These are phyloP conservation scores for Dipodomys merriami DNA, from an alignment of 2,113 vertebrate genomes.

Conservation along the genomic window DNA sequence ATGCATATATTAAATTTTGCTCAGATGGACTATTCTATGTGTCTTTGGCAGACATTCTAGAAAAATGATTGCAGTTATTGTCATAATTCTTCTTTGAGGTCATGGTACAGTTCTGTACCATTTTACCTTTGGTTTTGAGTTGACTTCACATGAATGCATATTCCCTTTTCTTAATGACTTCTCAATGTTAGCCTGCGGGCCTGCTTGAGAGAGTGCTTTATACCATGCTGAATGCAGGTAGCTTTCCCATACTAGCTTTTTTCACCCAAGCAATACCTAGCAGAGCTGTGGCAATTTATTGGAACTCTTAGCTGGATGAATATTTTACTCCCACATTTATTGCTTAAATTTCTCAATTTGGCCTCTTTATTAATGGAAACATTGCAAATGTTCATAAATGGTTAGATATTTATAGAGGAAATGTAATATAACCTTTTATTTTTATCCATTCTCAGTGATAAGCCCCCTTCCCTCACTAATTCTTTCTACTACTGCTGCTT, in stretches of 20 bases:
- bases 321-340: not conserved
- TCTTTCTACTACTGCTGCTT: constrained; percentile 14
- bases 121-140: not conserved
- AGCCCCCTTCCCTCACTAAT: too few species aligned
- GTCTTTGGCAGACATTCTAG: not conserved
- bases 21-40: not conserved
- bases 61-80: constrained; percentile 50
- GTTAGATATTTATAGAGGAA: constrained; percentile 42
- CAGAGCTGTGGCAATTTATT: constrained; percentile 2
- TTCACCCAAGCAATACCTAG: not conserved
- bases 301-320: not conserved
- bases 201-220: not conserved
- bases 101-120: not conserved
- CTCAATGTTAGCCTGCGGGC: not conserved
- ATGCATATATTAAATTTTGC: too few species aligned
- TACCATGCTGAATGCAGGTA: not conserved
- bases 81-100: constrained; percentile 39
- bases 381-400: constrained; percentile 22
- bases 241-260: not conserved
- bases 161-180: constrained; percentile 17
- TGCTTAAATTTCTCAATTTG: constrained; percentile 36
- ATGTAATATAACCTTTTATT: constrained; percentile 29
- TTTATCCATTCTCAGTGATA: not conserved
- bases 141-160: not conserved
- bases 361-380: constrained; percentile 31